These are phyloP conservation scores for Eubasilissa regina DNA, from an alignment of 1,140 invertebrate species.

Conservation along the genomic window DNA sequence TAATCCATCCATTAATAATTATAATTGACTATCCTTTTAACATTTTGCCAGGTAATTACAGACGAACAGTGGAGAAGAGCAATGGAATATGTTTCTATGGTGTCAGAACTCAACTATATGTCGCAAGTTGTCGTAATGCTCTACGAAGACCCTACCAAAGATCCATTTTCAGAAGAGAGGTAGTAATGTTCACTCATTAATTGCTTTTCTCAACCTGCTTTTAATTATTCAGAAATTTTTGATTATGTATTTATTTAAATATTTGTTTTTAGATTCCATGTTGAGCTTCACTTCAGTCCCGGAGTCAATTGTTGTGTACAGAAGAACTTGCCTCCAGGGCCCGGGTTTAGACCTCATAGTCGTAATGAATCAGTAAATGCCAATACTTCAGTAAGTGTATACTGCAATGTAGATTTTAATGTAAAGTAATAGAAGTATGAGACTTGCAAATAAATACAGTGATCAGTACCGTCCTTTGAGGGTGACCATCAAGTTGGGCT, in stretches of 20 bases:
- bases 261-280: slow-evolving; percentile 82
- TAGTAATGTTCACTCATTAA: no score
- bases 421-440: no score
- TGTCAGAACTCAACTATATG: slow-evolving; percentile 99
- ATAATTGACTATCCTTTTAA: slow-evolving; percentile 6
- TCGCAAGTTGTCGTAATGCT: slow-evolving; percentile 99
- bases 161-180: slow-evolving; percentile 89
- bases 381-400: slow-evolving; percentile 69
- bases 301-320: slow-evolving; percentile 97
- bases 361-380: slow-evolving; percentile 82
- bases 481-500: no score
- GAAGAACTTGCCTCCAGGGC: slow-evolving; percentile 93
- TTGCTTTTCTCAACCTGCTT: no score
- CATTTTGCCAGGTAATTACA: slow-evolving; percentile 76
- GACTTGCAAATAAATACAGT: no score
- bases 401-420: background rate
- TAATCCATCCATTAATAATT: no score
- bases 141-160: slow-evolving; percentile 99
- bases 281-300: slow-evolving; percentile 98
- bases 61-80: slow-evolving; percentile 99
- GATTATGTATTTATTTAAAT: no score
- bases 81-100: slow-evolving; percentile 98
- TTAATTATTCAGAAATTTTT: no score
- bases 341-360: slow-evolving; percentile 93
- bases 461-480: no score